Evolutionary conservation across 2,113 vertebrate genomes (phyloP).

Genomic region (Callionymus lyra): DNA sequence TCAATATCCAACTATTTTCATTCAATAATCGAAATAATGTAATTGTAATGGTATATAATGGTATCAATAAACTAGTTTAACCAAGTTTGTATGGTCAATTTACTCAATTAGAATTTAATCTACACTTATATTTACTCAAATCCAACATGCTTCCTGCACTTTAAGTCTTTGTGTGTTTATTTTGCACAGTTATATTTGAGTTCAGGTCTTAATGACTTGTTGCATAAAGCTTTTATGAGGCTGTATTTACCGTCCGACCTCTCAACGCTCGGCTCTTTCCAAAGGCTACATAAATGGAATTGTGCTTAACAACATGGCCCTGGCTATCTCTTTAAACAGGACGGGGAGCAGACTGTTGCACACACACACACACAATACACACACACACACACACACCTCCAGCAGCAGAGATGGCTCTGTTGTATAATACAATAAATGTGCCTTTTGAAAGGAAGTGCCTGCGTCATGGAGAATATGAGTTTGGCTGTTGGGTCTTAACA

Average conservation of each 20-base stretch:
- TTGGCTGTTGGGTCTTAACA: neutral
- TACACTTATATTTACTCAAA: too few relatives aligned
- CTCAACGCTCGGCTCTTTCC: slow-evolving; percentile 4
- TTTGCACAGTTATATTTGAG: too few relatives aligned
- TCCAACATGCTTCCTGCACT: too few relatives aligned
- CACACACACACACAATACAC: slow-evolving; percentile 18
- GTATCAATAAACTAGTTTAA: too few relatives aligned
- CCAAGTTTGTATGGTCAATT: too few relatives aligned
- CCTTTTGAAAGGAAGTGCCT: slow-evolving; percentile 34
- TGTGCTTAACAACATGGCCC: slow-evolving; percentile 21
- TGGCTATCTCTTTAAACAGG: slow-evolving; percentile 40
- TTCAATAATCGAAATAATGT: too few relatives aligned
- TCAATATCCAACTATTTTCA: too few relatives aligned
- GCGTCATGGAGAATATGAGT: slow-evolving; percentile 53
- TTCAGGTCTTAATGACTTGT: slow-evolving; percentile 2
- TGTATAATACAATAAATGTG: slow-evolving; percentile 52
- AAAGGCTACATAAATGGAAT: slow-evolving; percentile 32
- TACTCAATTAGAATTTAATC: too few relatives aligned
- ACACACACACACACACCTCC: slow-evolving; percentile 18
- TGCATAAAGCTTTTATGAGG: slow-evolving; percentile 34
- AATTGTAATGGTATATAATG: too few relatives aligned
- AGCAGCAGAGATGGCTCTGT: slow-evolving; percentile 9
- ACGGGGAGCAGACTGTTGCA: slow-evolving; percentile 19
- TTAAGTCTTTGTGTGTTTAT: too few relatives aligned
- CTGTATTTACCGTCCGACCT: neutral